Evolutionary conservation across 2,888 invertebrate genomes (phyloP), one percentile per base, ranked within the genome.

Genomic region (Caenorhabditis sp.): DNA sequence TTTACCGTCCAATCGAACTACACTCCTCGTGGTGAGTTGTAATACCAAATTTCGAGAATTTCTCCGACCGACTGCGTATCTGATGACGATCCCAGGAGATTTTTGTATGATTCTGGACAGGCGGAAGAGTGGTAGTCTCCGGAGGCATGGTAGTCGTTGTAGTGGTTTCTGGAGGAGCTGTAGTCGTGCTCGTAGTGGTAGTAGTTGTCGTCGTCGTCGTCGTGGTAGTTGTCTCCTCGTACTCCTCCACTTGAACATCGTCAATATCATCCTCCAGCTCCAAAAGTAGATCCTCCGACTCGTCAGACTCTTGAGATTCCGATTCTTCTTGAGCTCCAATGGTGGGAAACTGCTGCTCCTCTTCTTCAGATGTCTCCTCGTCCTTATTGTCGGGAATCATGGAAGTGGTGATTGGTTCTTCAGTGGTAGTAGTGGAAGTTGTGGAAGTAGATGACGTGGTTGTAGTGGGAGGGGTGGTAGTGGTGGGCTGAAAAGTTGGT

Each of bases 1-100:
- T 28, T 15, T 24, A 82, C 85, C 68, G 80, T 58, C 82, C 83
- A 58, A 85, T 80, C 15, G 74, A 51, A 47, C 82, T 82, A n/a
- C 82, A 82, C 11, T 71, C 68, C 9, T 67, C 55, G 28, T 82
- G 82, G 60, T 82, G 77, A 0, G 71, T 71, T 5, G 71, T 40
- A 2, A 78, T 68, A 0, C 71, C 82, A 9, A 78, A 82, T 15
- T 55, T 77, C 5, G 56, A 24, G 24, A 82, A 78, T 18, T 58
- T 60, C 18, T 79, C 44, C 6, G 77, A 69, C 55, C 37, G 28
- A 37, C 78, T 78, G 18, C 44, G 55, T 1, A 28, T 32, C 15
- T 40, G 40, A 13, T 50, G 47, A 6, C 26, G 64, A 40, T 62
- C 70, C 69, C 78, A 70, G 5, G 55, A 44, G 6, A 70, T 64